These are phyloP conservation scores for Apoda limacodes DNA, from an alignment of 2,888 invertebrate genomes.

Conservation along the genomic window DNA sequence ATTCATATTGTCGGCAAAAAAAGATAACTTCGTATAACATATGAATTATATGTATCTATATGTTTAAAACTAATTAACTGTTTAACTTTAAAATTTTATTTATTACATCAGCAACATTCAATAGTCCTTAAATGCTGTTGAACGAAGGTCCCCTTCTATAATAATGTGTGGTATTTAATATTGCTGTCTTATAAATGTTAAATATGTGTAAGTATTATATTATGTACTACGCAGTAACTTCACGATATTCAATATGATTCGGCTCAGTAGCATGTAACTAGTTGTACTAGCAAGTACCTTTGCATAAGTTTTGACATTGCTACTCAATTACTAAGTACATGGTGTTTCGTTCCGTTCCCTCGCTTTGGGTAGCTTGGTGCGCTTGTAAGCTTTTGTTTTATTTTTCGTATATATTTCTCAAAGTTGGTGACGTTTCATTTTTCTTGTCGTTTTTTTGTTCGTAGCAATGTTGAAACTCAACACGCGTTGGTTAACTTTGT, in stretches of 20 bases:
- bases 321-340: too few species aligned
- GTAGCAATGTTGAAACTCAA: conserved; percentile 65
- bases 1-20: too few species aligned
- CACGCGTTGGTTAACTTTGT: too few species aligned
- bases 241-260: conserved; percentile 42
- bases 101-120: too few species aligned
- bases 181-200: conserved; percentile 66
- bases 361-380: conserved; percentile 22
- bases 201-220: conserved; percentile 58
- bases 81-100: too few species aligned
- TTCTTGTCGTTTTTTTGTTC: conserved; percentile 21
- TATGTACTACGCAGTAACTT: conserved; percentile 32
- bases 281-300: conserved; percentile 28
- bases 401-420: conserved; percentile 47
- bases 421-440: conserved; percentile 44
- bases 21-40: too few species aligned
- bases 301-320: conserved; percentile 61
- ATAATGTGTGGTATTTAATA: too few species aligned
- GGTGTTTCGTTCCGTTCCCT: conserved; percentile 14
- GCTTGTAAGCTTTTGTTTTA: conserved; percentile 22
- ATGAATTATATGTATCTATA: too few species aligned
- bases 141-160: too few species aligned
- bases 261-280: conserved; percentile 49
- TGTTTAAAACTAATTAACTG: too few species aligned
- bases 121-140: too few species aligned